phyloP scores from a whole-genome alignment of 2,888 invertebrate genomes.

The Graphium colonna region DNA sequence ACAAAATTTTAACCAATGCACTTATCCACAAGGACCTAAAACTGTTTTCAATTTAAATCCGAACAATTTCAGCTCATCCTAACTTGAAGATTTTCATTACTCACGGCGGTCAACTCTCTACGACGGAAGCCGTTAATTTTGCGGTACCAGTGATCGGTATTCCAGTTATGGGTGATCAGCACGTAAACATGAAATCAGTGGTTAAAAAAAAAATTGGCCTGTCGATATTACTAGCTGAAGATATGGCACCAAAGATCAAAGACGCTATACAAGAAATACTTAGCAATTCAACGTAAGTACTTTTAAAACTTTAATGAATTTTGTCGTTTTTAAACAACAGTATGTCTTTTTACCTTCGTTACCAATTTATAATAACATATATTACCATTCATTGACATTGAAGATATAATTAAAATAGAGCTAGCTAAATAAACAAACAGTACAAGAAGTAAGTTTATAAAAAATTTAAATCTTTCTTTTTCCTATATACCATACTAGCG shows the following conservation, averaged over 20 bases:
- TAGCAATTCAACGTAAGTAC: conserved; percentile 44
- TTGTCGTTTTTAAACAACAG: too few species aligned
- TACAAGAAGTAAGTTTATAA: too few species aligned
- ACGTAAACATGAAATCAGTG: conserved; percentile 50
- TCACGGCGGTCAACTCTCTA: conserved; percentile 62
- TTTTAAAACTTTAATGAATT: background rate
- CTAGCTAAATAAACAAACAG: too few species aligned
- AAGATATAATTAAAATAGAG: too few species aligned
- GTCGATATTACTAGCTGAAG: conserved; percentile 38
- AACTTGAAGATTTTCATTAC: conserved; percentile 56
- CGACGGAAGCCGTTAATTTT: conserved; percentile 55
- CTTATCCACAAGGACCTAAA: too few species aligned
- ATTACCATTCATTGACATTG: too few species aligned
- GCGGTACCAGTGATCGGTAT: conserved; percentile 63
- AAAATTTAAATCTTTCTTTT: too few species aligned
- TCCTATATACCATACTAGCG: too few species aligned
- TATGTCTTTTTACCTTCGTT: too few species aligned
- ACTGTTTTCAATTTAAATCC: too few species aligned
- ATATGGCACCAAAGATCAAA: conserved; percentile 40
- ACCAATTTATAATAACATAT: too few species aligned
- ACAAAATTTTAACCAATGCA: too few species aligned
- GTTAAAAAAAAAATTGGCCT: conserved; percentile 49
- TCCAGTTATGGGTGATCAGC: conserved; percentile 54
- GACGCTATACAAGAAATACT: conserved; percentile 50
- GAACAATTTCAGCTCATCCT: conserved; percentile 43